Base-by-base conservation (phyloP, 1,140 invertebrate species). In the Microvelia longipes region DNA sequence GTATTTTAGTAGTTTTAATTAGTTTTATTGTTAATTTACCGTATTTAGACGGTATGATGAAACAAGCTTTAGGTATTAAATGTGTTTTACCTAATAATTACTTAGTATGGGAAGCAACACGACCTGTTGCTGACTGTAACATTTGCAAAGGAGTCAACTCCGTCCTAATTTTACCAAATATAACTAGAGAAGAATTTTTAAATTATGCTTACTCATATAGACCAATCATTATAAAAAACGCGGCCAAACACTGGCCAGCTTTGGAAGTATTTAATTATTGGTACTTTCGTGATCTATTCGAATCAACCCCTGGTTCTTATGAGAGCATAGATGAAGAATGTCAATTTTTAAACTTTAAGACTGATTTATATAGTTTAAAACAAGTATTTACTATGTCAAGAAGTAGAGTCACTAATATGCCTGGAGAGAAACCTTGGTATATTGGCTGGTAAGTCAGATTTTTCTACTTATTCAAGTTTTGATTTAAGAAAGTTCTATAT, bases 291-390 rank as follows among this genome's bases (percentile, higher is more conserved):
- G 50, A 69, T 25, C 67, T 95, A 2, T 95, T 94, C 79, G 82
- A 85, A 29, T 78, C 79, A 63, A 84, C 84, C 63, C 81, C 82
- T 0, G 89, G 84, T 60, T 84, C 87, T 69, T 85, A 89, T 77
- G 85, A 84, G 71, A 87, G 84, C 73, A 78, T 88, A 60, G 85
- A 90, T 62, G 85, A 88, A 70, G 88, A 89, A 68, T 96, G 94
- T 76, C 92, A 95, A 77, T 96, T 96, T 79, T 86, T 95, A 71
- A 90, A 90, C 69, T 96, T 96, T 76, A 88, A 90, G 78, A 93
- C 92, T 24, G 86, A 93, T 77, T 88, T 96, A 74, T 84, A 85
- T 67, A 86, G 85, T 50, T 77, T 96, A 35, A 80, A 82, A 69
- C 87, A 96, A 76, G 90, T 93, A 25, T 89, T 96, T 76, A 81